These are phyloP conservation scores for Phoxinus dragarum DNA, from an alignment of 2,797 vertebrate genomes.

Conservation along the genomic window DNA sequence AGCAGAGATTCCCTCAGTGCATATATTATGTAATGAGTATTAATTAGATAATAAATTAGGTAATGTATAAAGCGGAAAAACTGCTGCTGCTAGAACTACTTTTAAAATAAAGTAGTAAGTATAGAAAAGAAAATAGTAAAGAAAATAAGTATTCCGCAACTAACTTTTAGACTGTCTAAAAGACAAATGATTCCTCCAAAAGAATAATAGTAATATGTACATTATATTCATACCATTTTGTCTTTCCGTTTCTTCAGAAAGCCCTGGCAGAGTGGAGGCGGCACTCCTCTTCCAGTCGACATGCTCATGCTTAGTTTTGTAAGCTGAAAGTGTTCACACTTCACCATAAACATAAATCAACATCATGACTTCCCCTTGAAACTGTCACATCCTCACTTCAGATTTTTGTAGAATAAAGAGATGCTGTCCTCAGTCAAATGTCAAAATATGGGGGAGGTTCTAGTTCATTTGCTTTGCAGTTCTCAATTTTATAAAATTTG, in stretches of 20 bases:
- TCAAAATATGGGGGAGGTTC: background rate
- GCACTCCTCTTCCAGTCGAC: constrained; percentile 59
- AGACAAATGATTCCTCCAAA: background rate
- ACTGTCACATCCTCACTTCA: constrained; percentile 31
- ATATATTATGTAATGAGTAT: background rate
- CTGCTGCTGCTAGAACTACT: no score
- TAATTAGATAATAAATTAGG: background rate
- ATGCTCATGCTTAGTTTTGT: constrained; percentile 58
- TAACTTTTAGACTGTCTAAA: background rate
- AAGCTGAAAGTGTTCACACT: constrained; percentile 38
- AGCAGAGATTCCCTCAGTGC: background rate
- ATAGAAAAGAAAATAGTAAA: no score
- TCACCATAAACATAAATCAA: background rate
- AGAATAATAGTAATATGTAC: background rate
- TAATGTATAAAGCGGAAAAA: background rate
- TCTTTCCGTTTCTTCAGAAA: constrained; percentile 81
- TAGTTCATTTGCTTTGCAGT: background rate
- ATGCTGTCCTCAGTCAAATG: background rate
- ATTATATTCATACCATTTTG: constrained; percentile 69
- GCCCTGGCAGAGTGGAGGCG: constrained; percentile 70
- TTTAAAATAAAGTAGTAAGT: background rate
- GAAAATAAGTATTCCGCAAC: background rate
- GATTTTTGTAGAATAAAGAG: constrained; percentile 5
- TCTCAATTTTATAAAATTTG: background rate
- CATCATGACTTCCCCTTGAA: constrained; percentile 45